Evolutionary conservation across 2,113 vertebrate species (phyloP).

Genomic region (Hystrix cristata): DNA sequence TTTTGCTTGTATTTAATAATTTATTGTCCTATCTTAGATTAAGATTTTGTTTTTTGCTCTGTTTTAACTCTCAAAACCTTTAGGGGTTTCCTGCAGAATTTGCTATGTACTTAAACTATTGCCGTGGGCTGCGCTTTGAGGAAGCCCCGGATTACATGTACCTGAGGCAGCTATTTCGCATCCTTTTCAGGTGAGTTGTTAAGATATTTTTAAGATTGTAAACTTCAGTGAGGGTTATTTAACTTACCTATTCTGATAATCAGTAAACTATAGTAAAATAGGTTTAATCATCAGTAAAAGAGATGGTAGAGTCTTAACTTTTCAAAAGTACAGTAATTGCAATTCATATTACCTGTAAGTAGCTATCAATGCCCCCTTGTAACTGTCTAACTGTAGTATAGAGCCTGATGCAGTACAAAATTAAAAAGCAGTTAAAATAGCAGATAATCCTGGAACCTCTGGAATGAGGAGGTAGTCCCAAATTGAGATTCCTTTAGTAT

Average conservation of each 20-base stretch:
- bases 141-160: slow-evolving; percentile 99
- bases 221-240: not conserved
- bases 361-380: not conserved
- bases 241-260: not conserved
- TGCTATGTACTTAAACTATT: slow-evolving; percentile 99
- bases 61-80: slow-evolving; percentile 71
- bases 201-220: slow-evolving; percentile 24
- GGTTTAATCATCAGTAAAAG: not conserved
- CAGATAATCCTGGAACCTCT: not conserved
- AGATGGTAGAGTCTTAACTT: slow-evolving; percentile 5
- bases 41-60: slow-evolving; percentile 4
- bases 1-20: slow-evolving; percentile 49
- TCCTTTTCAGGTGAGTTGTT: slow-evolving; percentile 97
- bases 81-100: slow-evolving; percentile 99
- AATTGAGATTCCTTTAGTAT: not conserved
- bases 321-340: not conserved
- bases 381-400: slow-evolving; percentile 24
- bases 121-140: slow-evolving; percentile 98
- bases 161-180: slow-evolving; percentile 99
- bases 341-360: not conserved
- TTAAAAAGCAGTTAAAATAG: slow-evolving; percentile 33
- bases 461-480: not conserved
- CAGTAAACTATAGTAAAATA: not conserved
- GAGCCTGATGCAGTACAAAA: not conserved
- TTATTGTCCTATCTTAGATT: slow-evolving; percentile 48